phyloP scores from a whole-genome alignment of 2,113 vertebrate species.

The Peucedramus taeniatus region DNA sequence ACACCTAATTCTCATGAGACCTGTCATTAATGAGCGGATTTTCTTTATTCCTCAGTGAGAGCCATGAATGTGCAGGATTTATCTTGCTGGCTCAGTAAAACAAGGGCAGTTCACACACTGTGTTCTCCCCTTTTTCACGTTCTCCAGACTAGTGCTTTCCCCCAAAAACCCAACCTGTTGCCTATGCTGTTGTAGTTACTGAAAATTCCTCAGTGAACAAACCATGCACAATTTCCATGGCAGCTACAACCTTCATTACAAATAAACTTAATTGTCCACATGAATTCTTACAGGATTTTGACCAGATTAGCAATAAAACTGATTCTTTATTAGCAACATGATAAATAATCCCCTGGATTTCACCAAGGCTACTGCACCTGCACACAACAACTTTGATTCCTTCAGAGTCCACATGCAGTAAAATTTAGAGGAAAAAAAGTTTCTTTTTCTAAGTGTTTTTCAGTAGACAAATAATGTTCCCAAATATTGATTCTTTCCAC shows the following conservation, averaged over 20 bases:
- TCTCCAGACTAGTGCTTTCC: neutral
- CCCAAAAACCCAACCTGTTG: neutral
- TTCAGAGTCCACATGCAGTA: neutral
- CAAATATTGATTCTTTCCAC: neutral
- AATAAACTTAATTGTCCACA: neutral
- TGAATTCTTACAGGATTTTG: neutral
- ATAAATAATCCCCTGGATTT: neutral
- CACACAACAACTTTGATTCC: neutral
- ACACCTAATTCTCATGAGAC: neutral
- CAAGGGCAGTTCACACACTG: neutral
- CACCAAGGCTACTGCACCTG: neutral
- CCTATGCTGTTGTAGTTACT: neutral
- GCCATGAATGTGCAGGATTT: neutral
- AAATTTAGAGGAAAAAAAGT: neutral
- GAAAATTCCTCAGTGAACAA: neutral
- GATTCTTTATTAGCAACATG: neutral
- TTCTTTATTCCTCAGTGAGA: neutral
- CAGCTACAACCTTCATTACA: neutral
- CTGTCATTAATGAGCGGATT: neutral
- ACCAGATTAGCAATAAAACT: neutral
- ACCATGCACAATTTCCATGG: neutral
- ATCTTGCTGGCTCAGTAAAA: neutral
- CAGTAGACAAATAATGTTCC: neutral
- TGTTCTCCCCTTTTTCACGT: neutral
- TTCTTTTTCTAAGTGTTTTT: neutral